These are phyloP conservation scores for Sebastes cheni DNA, from an alignment of 2,797 vertebrate species.

Conservation along the genomic window DNA sequence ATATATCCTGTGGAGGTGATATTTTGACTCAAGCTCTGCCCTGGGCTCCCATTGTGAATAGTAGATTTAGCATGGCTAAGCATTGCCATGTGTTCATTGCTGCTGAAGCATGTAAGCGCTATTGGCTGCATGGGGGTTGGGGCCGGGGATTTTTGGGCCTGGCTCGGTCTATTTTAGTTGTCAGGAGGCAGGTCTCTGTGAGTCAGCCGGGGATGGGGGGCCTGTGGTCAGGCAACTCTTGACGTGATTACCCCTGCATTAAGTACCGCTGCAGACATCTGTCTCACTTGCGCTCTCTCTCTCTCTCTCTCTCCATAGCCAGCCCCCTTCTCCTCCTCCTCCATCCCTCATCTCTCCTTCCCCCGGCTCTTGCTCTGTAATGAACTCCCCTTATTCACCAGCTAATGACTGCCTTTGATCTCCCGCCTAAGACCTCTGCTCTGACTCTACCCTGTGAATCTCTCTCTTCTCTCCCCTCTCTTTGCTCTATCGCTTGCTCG, in stretches of 20 bases:
- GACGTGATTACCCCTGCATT: constrained; percentile 81
- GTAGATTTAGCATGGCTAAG: constrained; percentile 76
- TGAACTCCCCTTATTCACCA: constrained; percentile 87
- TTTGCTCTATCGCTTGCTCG: constrained; percentile 42
- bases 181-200: constrained; percentile 61
- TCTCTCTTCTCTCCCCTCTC: constrained; percentile 57
- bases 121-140: constrained; percentile 40
- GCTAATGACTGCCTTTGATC: constrained; percentile 90
- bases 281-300: constrained; percentile 60
- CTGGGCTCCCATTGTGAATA: constrained; percentile 65
- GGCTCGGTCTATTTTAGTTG: constrained; percentile 63
- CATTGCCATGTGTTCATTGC: constrained; percentile 76
- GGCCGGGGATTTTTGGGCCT: constrained; percentile 32
- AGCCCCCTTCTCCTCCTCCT: constrained; percentile 47
- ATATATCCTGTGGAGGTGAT: constrained; percentile 69
- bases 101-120: constrained; percentile 71
- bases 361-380: constrained; percentile 83
- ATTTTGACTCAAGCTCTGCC: constrained; percentile 65
- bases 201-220: constrained; percentile 70
- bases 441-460: constrained; percentile 79
- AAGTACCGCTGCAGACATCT: constrained; percentile 80
- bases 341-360: constrained; percentile 73
- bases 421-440: constrained; percentile 85
- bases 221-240: constrained; percentile 73
- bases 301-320: constrained; percentile 41